Percentiles rank a stretch among this genome's conserved stretches.
phyloP scores from a whole-genome alignment of 2,888 invertebrate genomes.

The Cheilosia scutellata region DNA sequence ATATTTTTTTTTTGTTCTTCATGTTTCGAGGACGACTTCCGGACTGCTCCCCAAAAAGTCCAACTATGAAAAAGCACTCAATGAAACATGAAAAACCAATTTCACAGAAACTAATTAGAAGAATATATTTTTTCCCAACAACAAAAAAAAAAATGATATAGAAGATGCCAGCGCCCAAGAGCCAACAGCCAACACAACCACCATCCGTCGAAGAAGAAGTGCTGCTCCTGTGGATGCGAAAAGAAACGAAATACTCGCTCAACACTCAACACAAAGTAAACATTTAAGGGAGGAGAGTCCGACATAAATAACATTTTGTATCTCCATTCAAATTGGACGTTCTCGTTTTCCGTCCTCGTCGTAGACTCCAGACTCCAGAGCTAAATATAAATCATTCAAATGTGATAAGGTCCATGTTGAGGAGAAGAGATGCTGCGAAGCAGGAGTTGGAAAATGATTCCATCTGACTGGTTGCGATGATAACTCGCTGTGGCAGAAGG shows the following conservation, averaged over 20 bases:
- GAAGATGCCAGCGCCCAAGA: conserved; percentile 18
- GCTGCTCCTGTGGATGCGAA: neutral
- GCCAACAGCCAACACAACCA: neutral
- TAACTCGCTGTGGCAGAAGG: conserved; percentile 11
- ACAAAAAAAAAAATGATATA: conserved; percentile 29
- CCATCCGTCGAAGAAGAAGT: neutral
- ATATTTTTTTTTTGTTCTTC: neutral
- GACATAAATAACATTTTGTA: conserved; percentile 68
- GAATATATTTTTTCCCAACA: conserved; percentile 39
- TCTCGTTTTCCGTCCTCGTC: conserved; percentile 9
- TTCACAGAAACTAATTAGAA: conserved; percentile 73
- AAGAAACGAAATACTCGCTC: conserved; percentile 12
- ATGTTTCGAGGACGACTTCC: neutral
- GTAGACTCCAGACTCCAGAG: conserved; percentile 10
- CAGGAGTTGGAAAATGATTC: conserved; percentile 34
- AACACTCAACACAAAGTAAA: conserved; percentile 62
- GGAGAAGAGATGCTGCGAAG: neutral
- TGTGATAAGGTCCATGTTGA: conserved; percentile 64
- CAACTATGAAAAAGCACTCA: conserved; percentile 58
- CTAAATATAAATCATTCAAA: conserved; percentile 73
- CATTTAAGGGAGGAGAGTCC: conserved; percentile 53
- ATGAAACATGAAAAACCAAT: conserved; percentile 70
- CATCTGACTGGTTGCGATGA: conserved; percentile 46
- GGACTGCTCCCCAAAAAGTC: neutral
- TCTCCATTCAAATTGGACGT: conserved; percentile 33